A percentile compares a stretch with the other conserved stretches of the same genome.
phyloP scores from a whole-genome alignment of 2,797 vertebrate species.

The Myripristis jacobus region DNA sequence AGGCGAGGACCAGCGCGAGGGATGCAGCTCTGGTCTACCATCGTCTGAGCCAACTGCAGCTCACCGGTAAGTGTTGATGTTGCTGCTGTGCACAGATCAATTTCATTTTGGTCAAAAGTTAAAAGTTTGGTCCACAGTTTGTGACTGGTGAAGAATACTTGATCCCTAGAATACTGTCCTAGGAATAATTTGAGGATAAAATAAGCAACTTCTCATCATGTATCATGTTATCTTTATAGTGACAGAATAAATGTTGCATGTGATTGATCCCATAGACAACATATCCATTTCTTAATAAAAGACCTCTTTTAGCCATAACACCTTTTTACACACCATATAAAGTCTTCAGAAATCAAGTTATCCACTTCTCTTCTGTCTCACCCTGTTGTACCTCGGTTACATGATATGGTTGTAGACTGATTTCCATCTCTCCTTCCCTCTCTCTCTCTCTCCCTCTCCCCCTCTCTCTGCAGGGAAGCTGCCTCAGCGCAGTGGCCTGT shows the following conservation, averaged over 20 bases:
- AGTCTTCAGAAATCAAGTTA: neutral
- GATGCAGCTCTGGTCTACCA: slow-evolving; percentile 96
- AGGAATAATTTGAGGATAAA: neutral
- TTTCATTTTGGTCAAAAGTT: too few species aligned
- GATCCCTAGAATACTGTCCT: neutral
- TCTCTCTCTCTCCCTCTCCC: neutral
- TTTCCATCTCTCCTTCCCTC: too few species aligned
- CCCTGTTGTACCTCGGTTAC: neutral
- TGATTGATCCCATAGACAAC: too few species aligned
- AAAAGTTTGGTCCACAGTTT: too few species aligned
- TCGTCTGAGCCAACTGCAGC: slow-evolving; percentile 93
- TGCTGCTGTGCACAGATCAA: too few species aligned
- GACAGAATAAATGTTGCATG: too few species aligned
- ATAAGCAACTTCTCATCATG: neutral
- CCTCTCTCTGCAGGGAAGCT: slow-evolving; percentile 87
- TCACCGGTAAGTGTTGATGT: slow-evolving; percentile 92
- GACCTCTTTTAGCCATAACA: too few species aligned
- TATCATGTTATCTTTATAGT: too few species aligned
- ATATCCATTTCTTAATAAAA: too few species aligned
- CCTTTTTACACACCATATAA: neutral
- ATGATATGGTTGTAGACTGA: neutral
- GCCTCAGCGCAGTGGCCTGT: slow-evolving; percentile 88
- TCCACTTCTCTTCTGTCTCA: neutral
- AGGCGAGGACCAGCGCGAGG: slow-evolving; percentile 91
- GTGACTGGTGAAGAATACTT: neutral